Evolutionary conservation across 2,888 invertebrate genomes (phyloP), one percentile per base, ranked within the genome.

Genomic region (Cantharis flavilabris): DNA sequence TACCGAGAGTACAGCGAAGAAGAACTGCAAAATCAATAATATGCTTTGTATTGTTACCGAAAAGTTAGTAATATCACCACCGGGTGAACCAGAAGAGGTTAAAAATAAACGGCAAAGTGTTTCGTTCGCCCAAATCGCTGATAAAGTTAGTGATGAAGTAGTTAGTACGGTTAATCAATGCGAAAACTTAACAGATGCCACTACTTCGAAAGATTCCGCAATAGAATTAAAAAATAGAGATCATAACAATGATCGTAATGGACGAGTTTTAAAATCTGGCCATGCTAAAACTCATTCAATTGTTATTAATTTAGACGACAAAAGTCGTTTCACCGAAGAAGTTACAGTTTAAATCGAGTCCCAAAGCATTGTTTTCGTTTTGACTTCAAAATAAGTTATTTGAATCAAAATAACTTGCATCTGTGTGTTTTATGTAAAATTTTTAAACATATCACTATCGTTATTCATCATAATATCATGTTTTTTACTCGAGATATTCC

Each of bases 291-390:
- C 94, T 79, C 94, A 93, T 84, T 93, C 94, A n/a, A 94, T 95
- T 84, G 93, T 95, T 82, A 94, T 95, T 81, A 95, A 95, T 88
- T 89, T 95, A 83, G 94, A 95, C 85, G 95, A 95, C 88, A 94
- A 94, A 85, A 94, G 93, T 87, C 91, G 94, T 83, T 95, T 94
- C 87, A 94, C 94, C 67, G 95, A 95, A 87, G 95, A 95, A 88
- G 94, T 95, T 80, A 95, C 94, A 71, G 95, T 95, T 83, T 94
- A 90, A 71, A 65, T 49, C n/a, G 49, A 49, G n/a, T n/a, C 49
- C 49, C 49, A 49, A 49, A 13, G n/a, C n/a, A 49, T 49, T 49
- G 49, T 49, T 49, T 49, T 49, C 49, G 49, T 7, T 49, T 49
- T 49, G 49, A 49, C 49, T 49, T 49, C 7, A 49, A 49, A n/a